Conservation (phyloP, 2,888 invertebrate genomes). For the Frankliniella intonsa region DNA sequence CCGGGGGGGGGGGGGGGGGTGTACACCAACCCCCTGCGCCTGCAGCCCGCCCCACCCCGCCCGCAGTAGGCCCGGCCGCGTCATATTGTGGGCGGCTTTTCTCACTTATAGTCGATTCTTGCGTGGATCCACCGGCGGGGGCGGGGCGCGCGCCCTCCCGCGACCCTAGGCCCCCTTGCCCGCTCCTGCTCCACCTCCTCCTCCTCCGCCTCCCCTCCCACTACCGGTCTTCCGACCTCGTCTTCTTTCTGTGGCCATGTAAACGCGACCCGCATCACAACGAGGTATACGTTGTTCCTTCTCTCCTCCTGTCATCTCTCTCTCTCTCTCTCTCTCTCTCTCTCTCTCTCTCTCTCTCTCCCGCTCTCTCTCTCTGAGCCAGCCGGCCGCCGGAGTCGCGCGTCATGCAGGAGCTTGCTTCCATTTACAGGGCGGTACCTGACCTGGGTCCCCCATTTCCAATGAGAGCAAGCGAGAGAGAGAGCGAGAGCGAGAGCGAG, state of each 20-base stretch:
- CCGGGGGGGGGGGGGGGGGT: too few species aligned
- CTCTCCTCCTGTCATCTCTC: background rate
- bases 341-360: background rate
- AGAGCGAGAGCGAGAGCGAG: background rate
- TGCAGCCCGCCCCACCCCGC: too few species aligned
- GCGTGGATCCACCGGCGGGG: background rate
- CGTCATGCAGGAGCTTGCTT: background rate
- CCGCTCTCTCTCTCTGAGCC: background rate
- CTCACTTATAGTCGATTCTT: background rate
- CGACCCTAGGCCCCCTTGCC: too few species aligned
- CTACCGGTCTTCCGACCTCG: background rate
- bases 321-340: background rate
- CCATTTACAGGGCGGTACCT: background rate
- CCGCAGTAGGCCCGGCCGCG: background rate
- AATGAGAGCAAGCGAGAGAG: background rate
- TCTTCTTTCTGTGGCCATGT: slow-evolving; percentile 14
- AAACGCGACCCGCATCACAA: slow-evolving; percentile 20
- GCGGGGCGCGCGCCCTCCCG: background rate
- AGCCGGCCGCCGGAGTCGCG: background rate
- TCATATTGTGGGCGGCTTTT: slow-evolving; percentile 7
- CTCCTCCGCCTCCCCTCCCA: background rate
- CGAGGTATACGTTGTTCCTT: background rate
- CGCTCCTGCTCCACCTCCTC: too few species aligned
- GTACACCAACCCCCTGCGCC: too few species aligned
- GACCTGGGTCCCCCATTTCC: background rate